Evolutionary conservation across 2,888 invertebrate species (phyloP).

Genomic region (Parnassius glacialis): DNA sequence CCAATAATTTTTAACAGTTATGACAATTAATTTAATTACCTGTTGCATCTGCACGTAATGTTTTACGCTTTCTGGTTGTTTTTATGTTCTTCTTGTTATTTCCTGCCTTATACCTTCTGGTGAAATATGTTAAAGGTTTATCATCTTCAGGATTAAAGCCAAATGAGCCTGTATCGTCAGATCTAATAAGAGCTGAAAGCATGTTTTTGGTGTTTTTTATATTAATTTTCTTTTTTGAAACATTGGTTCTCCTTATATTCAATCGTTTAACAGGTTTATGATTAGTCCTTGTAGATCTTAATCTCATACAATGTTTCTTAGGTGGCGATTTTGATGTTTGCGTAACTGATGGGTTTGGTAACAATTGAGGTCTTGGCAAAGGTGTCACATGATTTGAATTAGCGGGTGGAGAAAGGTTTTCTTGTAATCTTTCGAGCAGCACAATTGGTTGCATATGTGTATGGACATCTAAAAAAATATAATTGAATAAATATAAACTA

Average conservation of each 20-base stretch:
- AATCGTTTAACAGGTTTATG: neutral
- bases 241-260: neutral
- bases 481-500: neutral
- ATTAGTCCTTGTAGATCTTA: neutral
- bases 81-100: neutral
- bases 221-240: neutral
- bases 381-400: neutral
- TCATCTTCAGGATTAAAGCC: slow-evolving; percentile 19
- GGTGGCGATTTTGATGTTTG: neutral
- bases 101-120: slow-evolving; percentile 5
- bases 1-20: no score
- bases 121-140: slow-evolving; percentile 18
- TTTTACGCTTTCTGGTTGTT: neutral
- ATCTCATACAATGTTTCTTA: neutral
- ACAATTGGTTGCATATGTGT: slow-evolving; percentile 40
- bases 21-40: neutral
- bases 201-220: neutral
- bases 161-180: neutral
- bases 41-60: neutral
- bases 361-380: neutral
- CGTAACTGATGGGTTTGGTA: neutral
- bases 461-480: slow-evolving; percentile 34
- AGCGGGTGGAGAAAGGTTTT: neutral
- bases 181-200: neutral
- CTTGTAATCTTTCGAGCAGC: slow-evolving; percentile 33